phyloP scores from a whole-genome alignment of 2,797 vertebrate genomes.

The Alauda arvensis region DNA sequence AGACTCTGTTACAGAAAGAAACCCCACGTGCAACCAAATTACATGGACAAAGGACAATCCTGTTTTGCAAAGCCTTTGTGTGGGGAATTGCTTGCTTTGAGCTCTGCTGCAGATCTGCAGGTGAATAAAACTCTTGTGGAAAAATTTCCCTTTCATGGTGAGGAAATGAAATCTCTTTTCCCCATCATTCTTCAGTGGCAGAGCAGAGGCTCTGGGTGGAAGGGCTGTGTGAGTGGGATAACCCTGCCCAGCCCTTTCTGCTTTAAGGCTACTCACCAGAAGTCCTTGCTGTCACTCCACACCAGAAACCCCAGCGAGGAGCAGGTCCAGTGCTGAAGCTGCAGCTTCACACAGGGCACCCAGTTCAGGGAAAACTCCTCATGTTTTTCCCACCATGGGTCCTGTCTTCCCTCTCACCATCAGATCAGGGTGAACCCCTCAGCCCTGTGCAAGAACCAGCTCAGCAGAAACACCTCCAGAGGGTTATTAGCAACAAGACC shows the following conservation, averaged over 20 bases:
- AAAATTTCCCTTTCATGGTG: background rate
- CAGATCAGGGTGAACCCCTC: background rate
- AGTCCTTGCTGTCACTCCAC: background rate
- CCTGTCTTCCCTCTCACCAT: fast-evolving
- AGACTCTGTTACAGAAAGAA: background rate
- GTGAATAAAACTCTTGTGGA: background rate
- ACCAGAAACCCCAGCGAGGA: background rate
- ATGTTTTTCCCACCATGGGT: fast-evolving
- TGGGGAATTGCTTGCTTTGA: background rate
- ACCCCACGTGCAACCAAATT: background rate
- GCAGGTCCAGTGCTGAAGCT: fast-evolving
- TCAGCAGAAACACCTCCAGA: background rate
- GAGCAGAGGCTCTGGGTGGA: background rate
- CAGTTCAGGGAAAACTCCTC: background rate
- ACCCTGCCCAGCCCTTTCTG: background rate
- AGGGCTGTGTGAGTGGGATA: fast-evolving
- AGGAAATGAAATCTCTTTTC: background rate
- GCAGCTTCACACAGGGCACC: background rate
- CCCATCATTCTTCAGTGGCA: background rate
- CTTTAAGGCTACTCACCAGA: background rate
- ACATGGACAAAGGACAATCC: background rate
- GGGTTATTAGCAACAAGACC: background rate
- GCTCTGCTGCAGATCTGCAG: background rate
- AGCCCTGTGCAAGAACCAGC: background rate
- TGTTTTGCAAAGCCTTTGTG: background rate